Evolutionary conservation across 2,113 vertebrate species (phyloP).

Genomic region (Gavialis gangeticus): DNA sequence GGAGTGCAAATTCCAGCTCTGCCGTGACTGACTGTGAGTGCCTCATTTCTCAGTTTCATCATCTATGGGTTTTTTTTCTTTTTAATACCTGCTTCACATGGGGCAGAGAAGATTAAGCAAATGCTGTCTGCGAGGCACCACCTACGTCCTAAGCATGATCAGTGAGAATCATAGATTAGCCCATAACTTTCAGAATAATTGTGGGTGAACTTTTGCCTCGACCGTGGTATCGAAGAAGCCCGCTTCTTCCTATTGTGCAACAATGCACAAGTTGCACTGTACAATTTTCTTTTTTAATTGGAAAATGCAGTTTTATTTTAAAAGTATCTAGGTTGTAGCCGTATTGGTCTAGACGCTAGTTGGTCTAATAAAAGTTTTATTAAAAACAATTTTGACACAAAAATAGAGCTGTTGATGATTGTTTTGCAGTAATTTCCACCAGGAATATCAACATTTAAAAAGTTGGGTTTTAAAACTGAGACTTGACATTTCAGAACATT

Average conservation of each 20-base stretch:
- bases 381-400: too few species aligned
- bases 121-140: conserved; percentile 51
- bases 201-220: not conserved
- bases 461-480: not conserved
- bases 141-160: conserved; percentile 46
- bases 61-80: not conserved
- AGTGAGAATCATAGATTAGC: not conserved
- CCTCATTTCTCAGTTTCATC: not conserved
- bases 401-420: too few species aligned
- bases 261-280: not conserved
- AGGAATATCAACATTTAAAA: not conserved
- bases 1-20: conserved; percentile 15
- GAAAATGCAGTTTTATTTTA: not conserved
- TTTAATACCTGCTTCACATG: not conserved
- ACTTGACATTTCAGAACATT: not conserved
- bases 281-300: not conserved
- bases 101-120: conserved; percentile 31
- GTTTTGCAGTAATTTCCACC: not conserved
- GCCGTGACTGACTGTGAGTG: not conserved
- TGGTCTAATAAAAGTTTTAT: too few species aligned
- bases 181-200: not conserved
- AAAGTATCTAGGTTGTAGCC: not conserved
- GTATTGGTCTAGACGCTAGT: too few species aligned
- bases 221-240: not conserved
- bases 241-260: not conserved